Conservation (phyloP, 2,797 vertebrate genomes). For the Sebastes minor region DNA sequence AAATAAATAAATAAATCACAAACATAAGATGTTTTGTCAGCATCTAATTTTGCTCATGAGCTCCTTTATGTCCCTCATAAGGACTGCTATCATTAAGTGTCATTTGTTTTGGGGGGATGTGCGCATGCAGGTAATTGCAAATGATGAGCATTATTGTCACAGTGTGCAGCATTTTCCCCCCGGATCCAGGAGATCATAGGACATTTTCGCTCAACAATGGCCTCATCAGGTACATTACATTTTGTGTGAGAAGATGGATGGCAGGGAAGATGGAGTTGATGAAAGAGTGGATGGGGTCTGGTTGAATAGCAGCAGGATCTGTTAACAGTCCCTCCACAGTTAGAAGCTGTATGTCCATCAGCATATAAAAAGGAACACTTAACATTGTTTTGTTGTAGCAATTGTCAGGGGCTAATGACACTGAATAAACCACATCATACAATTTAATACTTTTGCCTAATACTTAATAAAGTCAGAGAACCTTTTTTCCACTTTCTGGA, state of each 20-base stretch:
- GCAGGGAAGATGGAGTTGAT: conserved; percentile 7
- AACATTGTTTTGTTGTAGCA: conserved; percentile 18
- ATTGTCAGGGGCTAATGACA: conserved; percentile 34
- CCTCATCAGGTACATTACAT: background rate
- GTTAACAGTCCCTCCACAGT: background rate
- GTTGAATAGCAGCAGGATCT: conserved; percentile 13
- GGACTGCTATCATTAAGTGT: conserved; percentile 27
- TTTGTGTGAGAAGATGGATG: conserved; percentile 12
- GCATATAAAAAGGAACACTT: conserved; percentile 34
- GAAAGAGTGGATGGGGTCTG: conserved; percentile 21
- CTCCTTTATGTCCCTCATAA: conserved; percentile 11
- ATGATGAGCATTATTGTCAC: conserved; percentile 29
- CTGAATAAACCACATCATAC: conserved; percentile 36
- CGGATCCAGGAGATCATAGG: conserved; percentile 20
- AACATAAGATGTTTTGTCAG: conserved; percentile 9
- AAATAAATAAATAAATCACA: conserved; percentile 1
- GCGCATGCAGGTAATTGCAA: conserved; percentile 29
- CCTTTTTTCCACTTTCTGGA: conserved; percentile 1
- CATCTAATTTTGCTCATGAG: conserved; percentile 14
- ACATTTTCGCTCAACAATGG: conserved; percentile 6
- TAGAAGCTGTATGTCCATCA: conserved; percentile 14
- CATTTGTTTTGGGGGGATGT: conserved; percentile 37
- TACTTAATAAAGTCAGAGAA: conserved; percentile 42
- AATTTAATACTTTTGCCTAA: conserved; percentile 32
- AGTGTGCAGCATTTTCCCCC: background rate